Base-by-base conservation (phyloP, 2,888 invertebrate genomes). In the Lissocephala sabroskyi region DNA sequence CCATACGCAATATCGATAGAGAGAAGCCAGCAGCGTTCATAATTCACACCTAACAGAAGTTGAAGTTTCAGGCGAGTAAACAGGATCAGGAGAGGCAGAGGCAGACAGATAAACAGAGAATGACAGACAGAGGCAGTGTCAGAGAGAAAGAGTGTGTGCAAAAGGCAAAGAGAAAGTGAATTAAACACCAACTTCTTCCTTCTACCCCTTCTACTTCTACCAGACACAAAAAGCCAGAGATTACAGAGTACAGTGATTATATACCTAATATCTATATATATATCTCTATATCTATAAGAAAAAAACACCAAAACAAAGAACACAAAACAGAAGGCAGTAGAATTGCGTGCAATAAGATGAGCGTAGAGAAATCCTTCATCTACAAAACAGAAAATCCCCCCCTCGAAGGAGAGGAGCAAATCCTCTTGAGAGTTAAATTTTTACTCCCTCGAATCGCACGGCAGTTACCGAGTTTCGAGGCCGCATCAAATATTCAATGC, bases 61-160 rank as follows among this genome's bases (percentile, higher is more conserved):
- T 71, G n/a, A n/a, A n/a, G n/a, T 71, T 75, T 65, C 75, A 63
- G 67, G 65, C 74, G 70, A 74, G 62, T 68, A 50, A 52, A 56
- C 44, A 19, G 18, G 9, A 39, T 39, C 11, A 9, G n/a, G n/a
- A n/a, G n/a, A n/a, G n/a, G n/a, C n/a, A 39, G 17, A 39, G 23
- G 23, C 23, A 23, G 18, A 19, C 19, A 39, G 17, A 19, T 10
- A 18, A n/a, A 39, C 3, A 39, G 37, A 39, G n/a, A 39, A n/a
- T 18, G n/a, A 36, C 11, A 36, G 11, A 36, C 11, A 16, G 36
- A 16, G n/a, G 11, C 9, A 17, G 11, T 17, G 36, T 36, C 18
- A 19, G 37, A n/a, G 11, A 39, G 37, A 39, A 19, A 19, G n/a
- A 18, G 11, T 11, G 18, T 11, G 19, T 11, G 37, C 37, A 17